phyloP scores from a whole-genome alignment of 37 sponge, comb jelly and placozoan species.

The Chondrilla cf. caribensis region DNA sequence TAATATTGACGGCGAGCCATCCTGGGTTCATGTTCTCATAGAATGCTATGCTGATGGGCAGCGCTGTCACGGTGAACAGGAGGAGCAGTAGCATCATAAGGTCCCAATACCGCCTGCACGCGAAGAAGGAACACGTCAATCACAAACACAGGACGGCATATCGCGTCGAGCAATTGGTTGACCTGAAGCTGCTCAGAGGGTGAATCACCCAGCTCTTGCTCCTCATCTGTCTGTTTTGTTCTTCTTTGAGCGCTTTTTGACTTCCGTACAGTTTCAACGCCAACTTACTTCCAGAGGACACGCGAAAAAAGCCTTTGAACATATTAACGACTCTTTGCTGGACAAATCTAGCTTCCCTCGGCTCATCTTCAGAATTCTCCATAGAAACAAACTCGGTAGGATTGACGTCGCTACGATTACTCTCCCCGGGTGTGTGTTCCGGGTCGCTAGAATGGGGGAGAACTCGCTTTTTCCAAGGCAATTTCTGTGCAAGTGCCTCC shows the following conservation, averaged over 20 bases:
- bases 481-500: too few species aligned
- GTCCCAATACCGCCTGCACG: constrained; percentile 53
- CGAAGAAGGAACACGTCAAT: not conserved
- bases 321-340: not conserved
- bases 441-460: too few species aligned
- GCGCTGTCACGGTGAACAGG: constrained; percentile 29
- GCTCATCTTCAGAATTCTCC: too few species aligned
- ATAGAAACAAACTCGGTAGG: too few species aligned
- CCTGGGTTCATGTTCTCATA: constrained; percentile 37
- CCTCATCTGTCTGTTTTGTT: constrained; percentile 8
- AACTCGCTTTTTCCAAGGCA: not conserved
- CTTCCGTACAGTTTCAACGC: constrained; percentile 51
- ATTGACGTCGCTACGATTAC: too few species aligned
- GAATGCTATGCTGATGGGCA: constrained; percentile 58
- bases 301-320: constrained; percentile 35
- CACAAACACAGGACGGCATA: not conserved
- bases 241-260: constrained; percentile 14
- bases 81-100: constrained; percentile 31
- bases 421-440: too few species aligned
- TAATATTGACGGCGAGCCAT: constrained; percentile 36
- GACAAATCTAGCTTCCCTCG: not conserved
- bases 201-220: constrained; percentile 40
- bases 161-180: not conserved
- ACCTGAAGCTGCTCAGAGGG: constrained; percentile 50
- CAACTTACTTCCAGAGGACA: constrained; percentile 32